Evolutionary conservation across 2,888 invertebrate genomes (phyloP), one percentile per base, ranked within the genome.

Genomic region (Hypercompe scribonia): DNA sequence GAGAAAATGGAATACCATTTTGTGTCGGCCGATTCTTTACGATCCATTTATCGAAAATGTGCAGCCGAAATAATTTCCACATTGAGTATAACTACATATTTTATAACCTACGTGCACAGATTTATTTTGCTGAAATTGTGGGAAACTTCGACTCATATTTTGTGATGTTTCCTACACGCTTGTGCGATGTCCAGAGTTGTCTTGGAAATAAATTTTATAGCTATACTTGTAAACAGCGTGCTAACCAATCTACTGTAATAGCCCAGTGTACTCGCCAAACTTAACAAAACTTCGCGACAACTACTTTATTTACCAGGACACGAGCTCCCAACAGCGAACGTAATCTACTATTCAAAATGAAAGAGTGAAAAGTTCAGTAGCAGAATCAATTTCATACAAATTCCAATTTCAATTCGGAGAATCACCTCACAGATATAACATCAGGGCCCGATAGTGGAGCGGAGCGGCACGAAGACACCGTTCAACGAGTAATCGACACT

Each of bases 401-500:
- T 76, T 72, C 72, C 31, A 33, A 63, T 68, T 73, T 78, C 77
- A 50, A 64, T 71, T 70, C 75, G 36, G 68, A 63, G 76, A 72
- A 64, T 66, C 73, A 72, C 63, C 65, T 63, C 63, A 70, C 69
- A 66, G 78, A 71, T 67, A 70, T 70, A 63, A 76, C 67, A 72
- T 68, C 65, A 68, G 65, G 42, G 50, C 63, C 65, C 54, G 65
- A 69, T 65, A 69, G 75, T 58, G 42, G 70, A 67, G 61, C 31
- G 64, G 34, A n/a, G 61, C 61, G 65, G 34, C 64, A 54, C 69
- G 68, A 75, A 77, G 78, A 73, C 73, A 71, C 70, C 75, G 76
- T 76, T 82, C 76, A 73, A 46, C 76, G 65, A 75, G 76, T 80
- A 83, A 81, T 81, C 80, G 81, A 78, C 79, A 75, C 80, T 82